Percentiles rank a stretch among this genome's conserved stretches.
These are phyloP conservation scores for Oryzias dopingdopingensis DNA, from an alignment of 2,797 vertebrate species.

Conservation along the genomic window DNA sequence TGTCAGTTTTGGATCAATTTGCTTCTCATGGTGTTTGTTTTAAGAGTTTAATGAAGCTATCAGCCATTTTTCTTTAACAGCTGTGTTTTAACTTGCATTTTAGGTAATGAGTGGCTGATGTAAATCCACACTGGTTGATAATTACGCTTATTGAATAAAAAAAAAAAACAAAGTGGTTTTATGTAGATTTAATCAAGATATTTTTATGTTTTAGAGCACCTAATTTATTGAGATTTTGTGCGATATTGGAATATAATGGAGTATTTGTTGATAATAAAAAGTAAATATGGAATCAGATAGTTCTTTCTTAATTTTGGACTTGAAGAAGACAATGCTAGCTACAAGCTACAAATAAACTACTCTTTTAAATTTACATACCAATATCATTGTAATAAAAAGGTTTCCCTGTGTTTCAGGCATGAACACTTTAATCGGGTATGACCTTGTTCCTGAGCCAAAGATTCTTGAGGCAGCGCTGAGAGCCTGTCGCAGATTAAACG, in stretches of 20 bases:
- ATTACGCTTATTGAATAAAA: too few relatives aligned
- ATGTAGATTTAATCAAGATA: too few relatives aligned
- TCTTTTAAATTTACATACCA: neutral
- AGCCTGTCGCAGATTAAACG: slow-evolving; percentile 92
- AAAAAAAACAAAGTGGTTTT: neutral
- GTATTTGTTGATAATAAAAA: neutral
- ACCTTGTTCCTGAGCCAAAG: slow-evolving; percentile 96
- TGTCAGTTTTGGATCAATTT: too few relatives aligned
- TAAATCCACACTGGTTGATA: too few relatives aligned
- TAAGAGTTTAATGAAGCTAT: too few relatives aligned
- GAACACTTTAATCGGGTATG: slow-evolving; percentile 92
- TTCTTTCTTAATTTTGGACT: neutral
- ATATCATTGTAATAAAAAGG: neutral
- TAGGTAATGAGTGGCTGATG: too few relatives aligned
- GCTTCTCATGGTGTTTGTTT: too few relatives aligned
- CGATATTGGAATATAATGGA: too few relatives aligned
- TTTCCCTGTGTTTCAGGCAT: slow-evolving; percentile 77
- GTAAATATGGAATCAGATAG: neutral
- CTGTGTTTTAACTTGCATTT: too few relatives aligned
- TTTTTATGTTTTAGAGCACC: too few relatives aligned
- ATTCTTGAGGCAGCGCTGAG: slow-evolving; percentile 90
- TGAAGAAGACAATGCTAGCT: neutral
- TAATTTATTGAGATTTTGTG: too few relatives aligned
- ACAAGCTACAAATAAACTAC: neutral
- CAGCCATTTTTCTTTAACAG: too few relatives aligned